Conservation (phyloP, 2,888 invertebrate genomes). For the Drosophila kambysellisi region DNA sequence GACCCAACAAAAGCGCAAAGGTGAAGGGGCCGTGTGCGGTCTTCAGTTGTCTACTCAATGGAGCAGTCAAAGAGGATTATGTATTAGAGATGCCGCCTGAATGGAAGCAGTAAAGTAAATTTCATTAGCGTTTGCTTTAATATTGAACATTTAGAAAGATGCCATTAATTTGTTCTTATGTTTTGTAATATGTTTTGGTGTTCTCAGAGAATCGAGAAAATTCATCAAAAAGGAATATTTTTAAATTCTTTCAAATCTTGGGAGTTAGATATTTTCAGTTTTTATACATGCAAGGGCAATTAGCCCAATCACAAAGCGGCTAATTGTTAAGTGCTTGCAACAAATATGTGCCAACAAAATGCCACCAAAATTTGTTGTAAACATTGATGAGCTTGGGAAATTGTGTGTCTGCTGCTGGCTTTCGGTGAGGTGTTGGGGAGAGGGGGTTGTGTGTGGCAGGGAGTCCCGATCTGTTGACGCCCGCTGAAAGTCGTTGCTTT, state of each 20-base stretch:
- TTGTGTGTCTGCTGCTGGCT: slow-evolving; percentile 31
- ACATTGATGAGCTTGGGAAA: slow-evolving; percentile 53
- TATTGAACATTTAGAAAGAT: neutral
- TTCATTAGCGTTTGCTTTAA: neutral
- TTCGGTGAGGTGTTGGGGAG: neutral
- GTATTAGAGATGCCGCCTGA: slow-evolving; percentile 18
- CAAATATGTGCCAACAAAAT: slow-evolving; percentile 24
- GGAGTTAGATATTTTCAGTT: neutral
- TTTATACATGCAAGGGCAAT: slow-evolving; percentile 3
- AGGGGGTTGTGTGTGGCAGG: slow-evolving; percentile 5
- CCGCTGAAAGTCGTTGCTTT: slow-evolving; percentile 65
- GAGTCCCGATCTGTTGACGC: slow-evolving; percentile 10
- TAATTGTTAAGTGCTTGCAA: slow-evolving; percentile 42
- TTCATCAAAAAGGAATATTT: neutral
- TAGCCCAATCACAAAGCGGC: slow-evolving; percentile 15
- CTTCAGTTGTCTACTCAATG: slow-evolving; percentile 28
- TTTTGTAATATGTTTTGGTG: neutral
- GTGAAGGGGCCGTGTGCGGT: neutral
- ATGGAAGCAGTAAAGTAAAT: slow-evolving; percentile 5
- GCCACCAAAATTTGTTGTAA: slow-evolving; percentile 41
- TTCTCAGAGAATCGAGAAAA: neutral
- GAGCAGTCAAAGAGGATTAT: slow-evolving; percentile 40
- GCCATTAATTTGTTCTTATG: too few relatives aligned
- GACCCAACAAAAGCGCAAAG: slow-evolving; percentile 1
- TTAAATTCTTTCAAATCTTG: neutral